Percentiles rank a stretch among this genome's conserved stretches.
These are phyloP conservation scores for Chionomys nivalis DNA, from an alignment of 2,113 vertebrate genomes.

Conservation along the genomic window DNA sequence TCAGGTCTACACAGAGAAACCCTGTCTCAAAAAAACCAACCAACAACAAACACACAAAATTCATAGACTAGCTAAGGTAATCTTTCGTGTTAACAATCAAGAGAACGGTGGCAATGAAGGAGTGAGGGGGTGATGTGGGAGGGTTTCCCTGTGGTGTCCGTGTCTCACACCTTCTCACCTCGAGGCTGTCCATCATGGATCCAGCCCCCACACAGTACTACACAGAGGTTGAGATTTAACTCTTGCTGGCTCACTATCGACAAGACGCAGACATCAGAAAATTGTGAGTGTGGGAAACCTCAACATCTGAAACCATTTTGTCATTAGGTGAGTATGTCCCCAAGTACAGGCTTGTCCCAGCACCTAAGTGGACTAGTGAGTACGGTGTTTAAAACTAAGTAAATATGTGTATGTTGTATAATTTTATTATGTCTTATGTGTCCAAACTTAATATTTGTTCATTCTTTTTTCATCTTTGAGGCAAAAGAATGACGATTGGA, in stretches of 20 bases:
- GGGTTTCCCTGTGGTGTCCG: not conserved
- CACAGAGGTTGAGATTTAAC: not conserved
- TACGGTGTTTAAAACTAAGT: not conserved
- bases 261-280: not conserved
- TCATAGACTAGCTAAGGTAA: not conserved
- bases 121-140: no score
- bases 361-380: not conserved
- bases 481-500: not conserved
- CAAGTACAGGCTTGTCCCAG: not conserved
- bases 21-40: not conserved
- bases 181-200: not conserved
- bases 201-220: not conserved
- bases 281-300: not conserved
- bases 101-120: not conserved
- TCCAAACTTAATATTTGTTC: not conserved
- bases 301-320: slow-evolving; percentile 27
- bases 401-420: not conserved
- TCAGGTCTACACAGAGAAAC: not conserved
- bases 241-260: not conserved
- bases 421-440: not conserved
- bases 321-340: not conserved
- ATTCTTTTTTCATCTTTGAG: slow-evolving; percentile 10
- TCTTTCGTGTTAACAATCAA: no score
- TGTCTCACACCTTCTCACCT: not conserved
- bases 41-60: not conserved